A percentile compares a stretch with the other conserved stretches of the same genome.
Conservation (phyloP, 2,113 vertebrate species). For the Cheilinus undulatus region DNA sequence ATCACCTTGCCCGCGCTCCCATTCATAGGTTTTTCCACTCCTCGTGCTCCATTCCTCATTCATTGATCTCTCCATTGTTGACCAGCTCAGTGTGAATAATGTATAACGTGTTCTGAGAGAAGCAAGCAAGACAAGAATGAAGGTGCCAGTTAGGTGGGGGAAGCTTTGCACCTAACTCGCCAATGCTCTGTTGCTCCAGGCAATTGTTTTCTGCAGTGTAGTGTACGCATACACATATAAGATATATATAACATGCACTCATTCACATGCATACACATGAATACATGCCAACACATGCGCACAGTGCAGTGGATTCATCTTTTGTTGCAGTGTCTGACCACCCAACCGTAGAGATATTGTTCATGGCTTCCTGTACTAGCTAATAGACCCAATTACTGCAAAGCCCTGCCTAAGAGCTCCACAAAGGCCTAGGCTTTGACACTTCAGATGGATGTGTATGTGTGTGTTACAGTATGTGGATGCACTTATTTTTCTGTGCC, state of each 20-base stretch:
- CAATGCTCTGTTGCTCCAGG: slow-evolving; percentile 33
- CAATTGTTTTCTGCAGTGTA: slow-evolving; percentile 24
- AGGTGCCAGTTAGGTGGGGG: slow-evolving; percentile 27
- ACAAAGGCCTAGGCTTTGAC: slow-evolving; percentile 38
- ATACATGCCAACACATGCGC: slow-evolving; percentile 27
- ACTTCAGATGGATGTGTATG: slow-evolving; percentile 22
- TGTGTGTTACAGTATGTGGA: slow-evolving; percentile 15
- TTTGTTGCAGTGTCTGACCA: slow-evolving; percentile 55
- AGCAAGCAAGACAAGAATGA: slow-evolving; percentile 33
- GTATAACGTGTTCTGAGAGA: slow-evolving; percentile 41
- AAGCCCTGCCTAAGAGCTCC: slow-evolving; percentile 48
- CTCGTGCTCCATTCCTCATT: slow-evolving; percentile 42
- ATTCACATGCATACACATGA: slow-evolving; percentile 16
- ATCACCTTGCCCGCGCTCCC: slow-evolving; percentile 17
- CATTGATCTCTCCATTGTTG: slow-evolving; percentile 62
- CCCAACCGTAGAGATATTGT: slow-evolving; percentile 58
- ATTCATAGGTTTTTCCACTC: slow-evolving; percentile 30
- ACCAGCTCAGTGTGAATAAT: slow-evolving; percentile 67
- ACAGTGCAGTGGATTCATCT: slow-evolving; percentile 32
- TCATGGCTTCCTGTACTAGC: slow-evolving; percentile 64
- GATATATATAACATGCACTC: neutral
- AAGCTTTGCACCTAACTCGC: slow-evolving; percentile 27
- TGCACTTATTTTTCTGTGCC: slow-evolving; percentile 30
- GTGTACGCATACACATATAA: slow-evolving; percentile 16
- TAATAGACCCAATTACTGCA: slow-evolving; percentile 77